Evolutionary conservation across 2,113 vertebrate genomes (phyloP).

Genomic region (Marmota flaviventris): DNA sequence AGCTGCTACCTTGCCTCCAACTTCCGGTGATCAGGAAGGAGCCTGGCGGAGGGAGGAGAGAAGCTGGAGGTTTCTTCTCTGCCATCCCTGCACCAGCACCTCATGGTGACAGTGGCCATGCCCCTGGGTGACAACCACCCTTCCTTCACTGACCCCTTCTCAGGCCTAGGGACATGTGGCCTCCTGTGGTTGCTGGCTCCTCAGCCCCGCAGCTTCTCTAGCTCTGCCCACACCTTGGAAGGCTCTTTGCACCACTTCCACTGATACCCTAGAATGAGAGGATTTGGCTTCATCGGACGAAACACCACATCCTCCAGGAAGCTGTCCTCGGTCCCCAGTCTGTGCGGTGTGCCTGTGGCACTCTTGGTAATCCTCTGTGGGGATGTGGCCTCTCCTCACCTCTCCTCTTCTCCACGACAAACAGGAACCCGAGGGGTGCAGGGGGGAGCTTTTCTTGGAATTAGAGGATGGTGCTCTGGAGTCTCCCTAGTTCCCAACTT

Average conservation of each 20-base stretch:
- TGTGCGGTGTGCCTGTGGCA: background rate
- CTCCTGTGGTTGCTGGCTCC: background rate
- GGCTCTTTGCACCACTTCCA: background rate
- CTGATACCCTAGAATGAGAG: rapidly evolving
- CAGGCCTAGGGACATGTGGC: background rate
- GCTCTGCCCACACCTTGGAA: background rate
- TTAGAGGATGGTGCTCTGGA: background rate
- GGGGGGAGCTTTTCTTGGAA: background rate
- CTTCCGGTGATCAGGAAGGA: background rate
- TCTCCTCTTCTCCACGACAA: background rate
- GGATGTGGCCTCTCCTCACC: background rate
- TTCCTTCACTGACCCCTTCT: background rate
- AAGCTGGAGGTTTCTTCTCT: background rate
- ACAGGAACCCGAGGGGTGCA: background rate
- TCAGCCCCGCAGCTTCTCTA: background rate
- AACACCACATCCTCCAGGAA: background rate
- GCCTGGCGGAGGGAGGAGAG: background rate
- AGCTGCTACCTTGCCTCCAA: background rate
- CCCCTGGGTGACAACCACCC: background rate
- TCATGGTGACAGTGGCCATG: background rate
- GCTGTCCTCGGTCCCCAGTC: background rate
- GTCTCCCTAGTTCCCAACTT: background rate
- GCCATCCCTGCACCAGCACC: background rate
- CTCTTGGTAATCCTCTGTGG: background rate
- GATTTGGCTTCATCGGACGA: background rate